Conservation (phyloP, 2,113 vertebrate species). For the Pogonocichla stellata region DNA sequence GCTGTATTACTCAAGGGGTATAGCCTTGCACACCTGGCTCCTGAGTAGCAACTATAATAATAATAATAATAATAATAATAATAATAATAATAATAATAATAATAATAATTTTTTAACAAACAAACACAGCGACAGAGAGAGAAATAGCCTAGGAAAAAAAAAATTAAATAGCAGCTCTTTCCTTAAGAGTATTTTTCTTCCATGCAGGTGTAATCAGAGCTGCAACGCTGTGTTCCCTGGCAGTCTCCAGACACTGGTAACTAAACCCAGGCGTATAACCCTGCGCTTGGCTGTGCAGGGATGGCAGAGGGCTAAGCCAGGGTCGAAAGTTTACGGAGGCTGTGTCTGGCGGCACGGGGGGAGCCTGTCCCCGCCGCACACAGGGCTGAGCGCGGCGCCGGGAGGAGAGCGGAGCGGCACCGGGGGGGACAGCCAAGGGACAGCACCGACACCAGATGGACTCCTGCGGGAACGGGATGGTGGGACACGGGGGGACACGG, state of each 20-base stretch:
- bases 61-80: background rate
- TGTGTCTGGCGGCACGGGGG: background rate
- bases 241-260: background rate
- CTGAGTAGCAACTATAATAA: background rate
- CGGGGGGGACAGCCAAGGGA: accelerated
- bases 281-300: background rate
- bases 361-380: background rate
- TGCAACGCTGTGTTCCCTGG: background rate
- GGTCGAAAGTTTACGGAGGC: constrained; percentile 27
- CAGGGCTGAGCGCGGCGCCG: background rate
- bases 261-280: background rate
- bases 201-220: background rate
- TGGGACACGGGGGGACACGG: accelerated
- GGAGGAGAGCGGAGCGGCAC: background rate
- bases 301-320: background rate
- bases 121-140: background rate
- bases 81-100: too few species aligned
- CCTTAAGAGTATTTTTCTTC: background rate
- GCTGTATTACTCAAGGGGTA: background rate
- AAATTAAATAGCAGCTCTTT: background rate
- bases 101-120: too few species aligned
- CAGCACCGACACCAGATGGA: accelerated
- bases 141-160: background rate
- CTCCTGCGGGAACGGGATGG: background rate
- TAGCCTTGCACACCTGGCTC: background rate